Conservation (phyloP, 2,888 invertebrate genomes). For the Bellardia pandia region DNA sequence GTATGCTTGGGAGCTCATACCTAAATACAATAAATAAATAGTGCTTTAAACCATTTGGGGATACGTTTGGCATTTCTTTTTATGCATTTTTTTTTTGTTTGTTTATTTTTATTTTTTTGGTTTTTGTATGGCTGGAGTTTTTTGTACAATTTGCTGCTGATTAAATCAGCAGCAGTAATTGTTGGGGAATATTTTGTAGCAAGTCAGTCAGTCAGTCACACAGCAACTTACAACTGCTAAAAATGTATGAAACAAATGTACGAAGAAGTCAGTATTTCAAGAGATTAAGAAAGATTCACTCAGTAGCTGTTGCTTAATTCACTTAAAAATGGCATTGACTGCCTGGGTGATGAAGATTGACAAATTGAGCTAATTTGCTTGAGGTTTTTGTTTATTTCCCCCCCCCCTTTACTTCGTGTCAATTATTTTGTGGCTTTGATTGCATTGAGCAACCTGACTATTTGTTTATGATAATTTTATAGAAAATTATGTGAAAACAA, state of each 20-base stretch:
- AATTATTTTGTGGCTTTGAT: constrained; percentile 47
- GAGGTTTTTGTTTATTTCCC: constrained; percentile 23
- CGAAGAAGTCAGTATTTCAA: constrained; percentile 17
- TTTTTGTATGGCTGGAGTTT: constrained; percentile 17
- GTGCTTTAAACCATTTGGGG: constrained; percentile 27
- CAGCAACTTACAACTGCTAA: not conserved
- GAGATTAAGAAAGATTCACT: constrained; percentile 36
- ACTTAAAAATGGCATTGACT: constrained; percentile 56
- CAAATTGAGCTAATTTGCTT: constrained; percentile 60
- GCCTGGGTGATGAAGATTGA: constrained; percentile 49
- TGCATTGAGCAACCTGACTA: constrained; percentile 33
- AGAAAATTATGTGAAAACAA: constrained; percentile 24
- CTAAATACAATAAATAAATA: not conserved
- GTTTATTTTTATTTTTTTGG: not conserved
- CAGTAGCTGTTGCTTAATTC: constrained; percentile 13
- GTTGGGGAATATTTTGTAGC: constrained; percentile 39
- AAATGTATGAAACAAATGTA: not conserved
- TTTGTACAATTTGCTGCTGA: constrained; percentile 24
- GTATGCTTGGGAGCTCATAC: not conserved
- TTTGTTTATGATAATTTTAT: constrained; percentile 28
- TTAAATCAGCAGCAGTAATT: constrained; percentile 47
- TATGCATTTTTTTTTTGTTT: constrained; percentile 2
- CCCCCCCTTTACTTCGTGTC: constrained; percentile 12
- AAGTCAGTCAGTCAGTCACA: not conserved
- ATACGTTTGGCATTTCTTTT: constrained; percentile 58